These are phyloP conservation scores for Drosophila aldrichi DNA, from an alignment of 2,888 invertebrate species.

Conservation along the genomic window DNA sequence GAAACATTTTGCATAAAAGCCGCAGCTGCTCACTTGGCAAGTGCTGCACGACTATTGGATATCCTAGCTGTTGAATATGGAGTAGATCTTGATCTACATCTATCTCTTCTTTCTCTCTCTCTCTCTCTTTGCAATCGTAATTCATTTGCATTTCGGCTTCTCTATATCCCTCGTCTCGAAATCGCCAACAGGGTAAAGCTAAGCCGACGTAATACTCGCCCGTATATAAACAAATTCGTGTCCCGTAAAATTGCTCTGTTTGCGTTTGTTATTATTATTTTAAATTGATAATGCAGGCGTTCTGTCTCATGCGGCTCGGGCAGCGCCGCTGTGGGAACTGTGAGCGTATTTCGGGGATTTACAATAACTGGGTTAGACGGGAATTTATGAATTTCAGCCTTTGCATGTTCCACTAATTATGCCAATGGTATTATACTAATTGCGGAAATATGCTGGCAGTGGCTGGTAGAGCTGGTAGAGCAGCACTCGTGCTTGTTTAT, in stretches of 20 bases:
- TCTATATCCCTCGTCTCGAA: neutral
- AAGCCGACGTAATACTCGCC: conserved; percentile 18
- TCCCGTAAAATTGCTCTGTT: conserved; percentile 49
- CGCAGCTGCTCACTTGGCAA: neutral
- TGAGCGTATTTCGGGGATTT: conserved; percentile 42
- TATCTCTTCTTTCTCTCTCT: too few species aligned
- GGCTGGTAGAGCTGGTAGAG: neutral
- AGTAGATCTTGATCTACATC: too few species aligned
- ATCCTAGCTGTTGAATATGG: neutral
- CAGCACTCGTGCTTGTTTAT: conserved; percentile 9
- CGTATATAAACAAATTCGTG: conserved; percentile 58
- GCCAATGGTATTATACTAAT: conserved; percentile 47
- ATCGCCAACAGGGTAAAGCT: conserved; percentile 13
- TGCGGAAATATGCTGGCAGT: conserved; percentile 31
- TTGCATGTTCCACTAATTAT: conserved; percentile 59
- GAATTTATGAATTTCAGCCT: conserved; percentile 50
- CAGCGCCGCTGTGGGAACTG: conserved; percentile 4
- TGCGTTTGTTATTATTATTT: conserved; percentile 71
- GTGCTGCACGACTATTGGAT: neutral
- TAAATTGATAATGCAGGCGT: conserved; percentile 55
- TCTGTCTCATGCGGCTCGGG: conserved; percentile 5
- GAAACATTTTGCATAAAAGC: conserved; percentile 6
- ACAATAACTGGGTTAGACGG: conserved; percentile 58
- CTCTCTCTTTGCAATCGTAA: neutral
- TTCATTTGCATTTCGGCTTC: neutral